Evolutionary conservation across 2,113 vertebrate genomes (phyloP), one percentile per base, ranked within the genome.

Genomic region (Halichoerus grypus): DNA sequence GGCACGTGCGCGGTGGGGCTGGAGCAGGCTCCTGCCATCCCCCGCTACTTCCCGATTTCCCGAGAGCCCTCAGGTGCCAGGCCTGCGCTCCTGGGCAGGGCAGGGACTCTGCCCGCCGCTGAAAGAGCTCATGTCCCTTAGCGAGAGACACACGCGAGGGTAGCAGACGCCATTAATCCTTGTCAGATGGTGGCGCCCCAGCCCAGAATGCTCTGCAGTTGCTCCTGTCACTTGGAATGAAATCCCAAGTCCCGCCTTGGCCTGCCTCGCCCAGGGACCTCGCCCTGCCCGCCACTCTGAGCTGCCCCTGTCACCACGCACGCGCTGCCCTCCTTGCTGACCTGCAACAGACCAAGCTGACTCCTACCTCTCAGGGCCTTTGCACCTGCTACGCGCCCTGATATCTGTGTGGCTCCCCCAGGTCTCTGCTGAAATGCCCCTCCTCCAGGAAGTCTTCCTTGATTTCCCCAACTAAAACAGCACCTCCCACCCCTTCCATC

Each of bases 1-100:
- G 24, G 65, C 24, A 28, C 0, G 9, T 14, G 42, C 51, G n/a
- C 3, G 33, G 33, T 18, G 9, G 67, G 77, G 65, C 13, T 0
- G 42, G 9, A 15, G 39, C 6, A 15, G 53, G 63, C 10, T 33
- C 51, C 59, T 26, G 13, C 42, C 33, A 10, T 16, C 51, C 39
- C 31, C 18, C 1, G 6, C 59, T 53, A 19, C 67, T 42, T 42
- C 19, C 11, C 46, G 46, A 1, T 42, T 21, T n/a, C 74, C 42
- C 3, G 1, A 59, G 33, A 51, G 81, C 10, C 2, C 51, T n/a
- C 0, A 0, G 0, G 7, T 31, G 39, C 18, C 24, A 59, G 49
- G 24, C 51, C 86, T 61, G 33, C 21, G 28, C 85, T 46, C 46
- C 46, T 4, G 53, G 63, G 51, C 61, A 16, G 39, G 36, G 39